Percentiles rank a stretch among this genome's conserved stretches.
Evolutionary conservation across 2,797 vertebrate genomes (phyloP).

Genomic region (Poecile montanus): DNA sequence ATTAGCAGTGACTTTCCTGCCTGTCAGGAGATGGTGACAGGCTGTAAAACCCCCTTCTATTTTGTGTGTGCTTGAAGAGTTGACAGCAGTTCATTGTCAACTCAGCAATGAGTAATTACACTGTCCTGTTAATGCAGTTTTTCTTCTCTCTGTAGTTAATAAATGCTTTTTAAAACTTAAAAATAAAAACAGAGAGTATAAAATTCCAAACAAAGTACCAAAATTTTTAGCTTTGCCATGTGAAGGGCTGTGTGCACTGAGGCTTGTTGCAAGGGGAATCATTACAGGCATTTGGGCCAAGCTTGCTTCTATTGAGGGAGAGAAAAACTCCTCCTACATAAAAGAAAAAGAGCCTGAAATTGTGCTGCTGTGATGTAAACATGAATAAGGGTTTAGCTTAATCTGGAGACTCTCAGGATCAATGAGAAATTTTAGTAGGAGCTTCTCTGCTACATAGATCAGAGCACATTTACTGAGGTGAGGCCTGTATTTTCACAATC

Average conservation of each 20-base stretch:
- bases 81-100: slow-evolving; percentile 37
- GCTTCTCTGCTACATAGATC: neutral
- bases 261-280: neutral
- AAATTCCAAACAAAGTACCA: neutral
- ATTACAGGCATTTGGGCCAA: neutral
- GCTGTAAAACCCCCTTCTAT: slow-evolving; percentile 8
- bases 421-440: neutral
- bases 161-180: neutral
- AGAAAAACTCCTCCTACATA: rapidly evolving
- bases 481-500: neutral
- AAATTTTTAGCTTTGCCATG: rapidly evolving
- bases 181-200: neutral
- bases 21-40: slow-evolving; percentile 20
- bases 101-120: neutral
- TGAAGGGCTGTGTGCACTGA: neutral
- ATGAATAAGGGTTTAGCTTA: neutral
- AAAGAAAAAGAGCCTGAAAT: neutral
- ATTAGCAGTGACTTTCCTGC: neutral
- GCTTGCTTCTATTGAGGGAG: neutral
- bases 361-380: neutral
- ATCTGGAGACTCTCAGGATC: neutral
- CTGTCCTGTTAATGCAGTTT: neutral
- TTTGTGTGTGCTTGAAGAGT: neutral
- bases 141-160: neutral
- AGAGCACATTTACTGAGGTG: neutral